A percentile compares a stretch with the other conserved stretches of the same genome.
Conservation (phyloP, 2,797 vertebrate species). For the Pseudopleuronectes americanus region DNA sequence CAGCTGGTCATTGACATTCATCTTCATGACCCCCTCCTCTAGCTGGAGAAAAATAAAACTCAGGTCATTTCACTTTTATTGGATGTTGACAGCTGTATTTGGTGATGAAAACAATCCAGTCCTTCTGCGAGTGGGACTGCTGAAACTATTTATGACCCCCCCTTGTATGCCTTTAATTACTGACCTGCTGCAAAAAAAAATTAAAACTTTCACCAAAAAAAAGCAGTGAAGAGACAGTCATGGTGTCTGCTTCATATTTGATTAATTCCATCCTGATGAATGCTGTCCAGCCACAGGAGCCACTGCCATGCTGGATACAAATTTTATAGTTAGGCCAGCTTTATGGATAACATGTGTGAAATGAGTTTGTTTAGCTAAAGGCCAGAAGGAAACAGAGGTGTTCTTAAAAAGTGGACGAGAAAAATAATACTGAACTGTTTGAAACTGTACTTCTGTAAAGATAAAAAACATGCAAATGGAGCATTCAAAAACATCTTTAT, state of each 20-base stretch:
- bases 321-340: background rate
- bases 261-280: conserved; percentile 50
- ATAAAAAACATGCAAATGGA: too few relatives aligned
- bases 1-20: conserved; percentile 60
- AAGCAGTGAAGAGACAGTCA: background rate
- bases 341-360: conserved; percentile 2
- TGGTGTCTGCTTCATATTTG: conserved; percentile 29
- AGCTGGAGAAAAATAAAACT: conserved; percentile 62
- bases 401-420: background rate
- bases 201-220: background rate
- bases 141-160: conserved; percentile 35
- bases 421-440: background rate
- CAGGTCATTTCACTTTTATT: conserved; percentile 59
- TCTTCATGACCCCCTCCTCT: conserved; percentile 36
- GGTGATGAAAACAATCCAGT: conserved; percentile 45
- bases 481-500: too few relatives aligned
- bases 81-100: conserved; percentile 51
- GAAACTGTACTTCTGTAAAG: background rate
- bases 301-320: conserved; percentile 1
- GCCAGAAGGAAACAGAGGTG: background rate
- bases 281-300: conserved; percentile 35
- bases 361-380: conserved; percentile 8
- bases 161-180: conserved; percentile 34
- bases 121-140: conserved; percentile 15
- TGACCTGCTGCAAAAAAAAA: conserved; percentile 29